Evolutionary conservation across 2,113 vertebrate species (phyloP), one percentile per base, ranked within the genome.

Genomic region (Geothlypis trichas): DNA sequence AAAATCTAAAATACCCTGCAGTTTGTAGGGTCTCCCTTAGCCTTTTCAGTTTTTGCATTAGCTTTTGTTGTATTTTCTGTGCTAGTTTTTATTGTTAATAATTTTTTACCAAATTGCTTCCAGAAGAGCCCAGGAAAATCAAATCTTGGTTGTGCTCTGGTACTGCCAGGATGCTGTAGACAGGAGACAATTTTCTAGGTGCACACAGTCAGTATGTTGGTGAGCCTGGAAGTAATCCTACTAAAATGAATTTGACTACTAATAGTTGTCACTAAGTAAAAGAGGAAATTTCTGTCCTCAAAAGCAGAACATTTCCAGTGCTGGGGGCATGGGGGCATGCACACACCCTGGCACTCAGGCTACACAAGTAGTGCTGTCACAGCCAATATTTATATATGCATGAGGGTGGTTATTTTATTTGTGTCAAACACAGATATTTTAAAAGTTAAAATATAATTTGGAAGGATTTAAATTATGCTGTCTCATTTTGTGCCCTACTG

Each of bases 151-250:
- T 78, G 42, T 63, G 26, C 47, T 81, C 13, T 11, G 20, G 41
- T 59, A 46, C 26, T 35, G 19, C 35, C 42, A 59, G 57, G 44
- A 27, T 26, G 14, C 35, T 61, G 24, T 17, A 46, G 28, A 49
- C 23, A 39, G 66, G 8, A 55, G 21, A 13, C 13, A n/a, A 22
- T 31, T 68, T 24, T 68, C 66, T 35, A 87, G 24, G 22, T 46
- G 19, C 15, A 35, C 12, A 11, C 9, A 21, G 58, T 39, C 2
- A 1, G 3, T 39, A 2, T 41, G 13, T 39, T 11, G 18, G 39
- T 57, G 27, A 84, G 7, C 23, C 47, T 90, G 68, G 63, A 58
- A 67, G 51, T 59, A 46, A 66, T 62, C 18, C 59, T 49, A 3
- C 42, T 27, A 26, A 76, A 74, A 59, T 63, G 6, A 51, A 44